Evolutionary conservation across 2,888 invertebrate genomes (phyloP), one percentile per base, ranked within the genome.

Genomic region (Perdita meconis): DNA sequence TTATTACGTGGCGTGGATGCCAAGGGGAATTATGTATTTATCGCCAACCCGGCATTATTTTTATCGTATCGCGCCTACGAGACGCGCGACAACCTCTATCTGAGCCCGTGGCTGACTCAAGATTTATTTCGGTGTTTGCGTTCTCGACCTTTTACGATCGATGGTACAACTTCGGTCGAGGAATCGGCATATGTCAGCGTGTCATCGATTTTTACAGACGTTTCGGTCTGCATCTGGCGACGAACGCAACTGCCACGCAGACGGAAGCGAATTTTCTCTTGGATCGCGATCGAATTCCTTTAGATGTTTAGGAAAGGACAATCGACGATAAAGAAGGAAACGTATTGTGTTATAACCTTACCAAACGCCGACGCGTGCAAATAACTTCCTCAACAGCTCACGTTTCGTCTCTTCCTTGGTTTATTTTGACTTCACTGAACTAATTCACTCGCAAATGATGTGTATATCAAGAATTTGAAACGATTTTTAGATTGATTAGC

Each of bases 121-220:
- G 76, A 83, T 80, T 76, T 77, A 77, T 74, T 66, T 69, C 59
- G 65, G 68, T 56, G 56, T 64, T 53, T 53, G n/a, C 36, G 53
- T 24, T 50, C 53, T 60, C 44, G 72, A 72, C 47, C 19, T 82
- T n/a, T 72, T 47, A 19, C 36, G 67, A 68, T 76, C 79, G 57
- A 73, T 73, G 38, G 2, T 26, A 19, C 60, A 63, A 65, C 38
- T 44, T 24, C 40, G 30, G 40, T 8, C 42, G 44, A 10, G 22
- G 42, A 51, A 78, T 79, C 79, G 51, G 51, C 91, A 90, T 91
- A 90, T 90, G 91, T 77, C 79, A 78, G 83, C 90, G 86, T 83
- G 75, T 75, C 88, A 90, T 89, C 68, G 88, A 91, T 91, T 91
- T 82, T 89, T 84, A 90, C 87, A 60, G 53, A 47, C 64, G 12